phyloP scores from a whole-genome alignment of 2,113 vertebrate genomes.

The Plecturocebus donacophilus region DNA sequence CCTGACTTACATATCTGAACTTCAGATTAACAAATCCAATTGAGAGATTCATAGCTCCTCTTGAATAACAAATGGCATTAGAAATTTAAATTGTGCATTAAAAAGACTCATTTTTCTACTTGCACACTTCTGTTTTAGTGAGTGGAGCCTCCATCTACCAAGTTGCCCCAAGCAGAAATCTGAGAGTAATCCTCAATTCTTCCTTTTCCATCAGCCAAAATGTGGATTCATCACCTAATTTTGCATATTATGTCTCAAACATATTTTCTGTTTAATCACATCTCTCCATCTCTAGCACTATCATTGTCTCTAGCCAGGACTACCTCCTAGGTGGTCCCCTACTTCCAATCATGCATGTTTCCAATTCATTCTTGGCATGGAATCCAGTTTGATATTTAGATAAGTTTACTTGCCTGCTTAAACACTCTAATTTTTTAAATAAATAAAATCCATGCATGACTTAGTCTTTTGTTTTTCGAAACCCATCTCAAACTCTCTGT shows the following conservation, averaged over 20 bases:
- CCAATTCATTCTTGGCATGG: background rate
- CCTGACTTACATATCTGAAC: background rate
- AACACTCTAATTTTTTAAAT: background rate
- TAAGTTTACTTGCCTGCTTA: background rate
- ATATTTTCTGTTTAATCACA: background rate
- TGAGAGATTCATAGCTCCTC: background rate
- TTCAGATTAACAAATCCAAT: background rate
- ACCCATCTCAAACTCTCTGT: background rate
- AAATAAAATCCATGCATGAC: background rate
- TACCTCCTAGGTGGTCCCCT: background rate
- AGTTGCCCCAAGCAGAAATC: background rate
- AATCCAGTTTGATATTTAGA: background rate
- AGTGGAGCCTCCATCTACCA: background rate
- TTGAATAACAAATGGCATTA: background rate
- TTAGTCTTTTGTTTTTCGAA: background rate
- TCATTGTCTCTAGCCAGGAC: background rate
- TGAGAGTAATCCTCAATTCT: background rate
- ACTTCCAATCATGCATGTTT: background rate
- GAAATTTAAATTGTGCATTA: background rate
- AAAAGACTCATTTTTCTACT: background rate
- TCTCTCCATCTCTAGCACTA: background rate
- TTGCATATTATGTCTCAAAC: background rate
- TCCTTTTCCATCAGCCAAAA: background rate
- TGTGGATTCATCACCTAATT: background rate
- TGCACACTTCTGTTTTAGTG: background rate